A percentile compares a stretch with the other conserved stretches of the same genome.
These are phyloP conservation scores for Miltochrista miniata DNA, from an alignment of 2,888 invertebrate genomes.

Conservation along the genomic window DNA sequence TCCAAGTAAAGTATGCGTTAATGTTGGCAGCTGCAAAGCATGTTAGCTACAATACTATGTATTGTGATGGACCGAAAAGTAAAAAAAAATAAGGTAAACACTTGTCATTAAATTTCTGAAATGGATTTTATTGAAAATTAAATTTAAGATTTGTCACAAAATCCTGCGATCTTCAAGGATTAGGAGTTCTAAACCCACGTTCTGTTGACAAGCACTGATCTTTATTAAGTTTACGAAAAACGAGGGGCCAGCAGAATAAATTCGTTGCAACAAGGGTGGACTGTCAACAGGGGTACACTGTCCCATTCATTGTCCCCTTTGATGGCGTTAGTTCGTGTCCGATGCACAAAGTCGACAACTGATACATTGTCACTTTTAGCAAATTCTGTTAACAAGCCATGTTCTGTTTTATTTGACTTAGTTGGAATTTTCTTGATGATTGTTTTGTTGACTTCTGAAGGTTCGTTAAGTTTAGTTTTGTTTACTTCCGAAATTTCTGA, in stretches of 20 bases:
- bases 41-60: no score
- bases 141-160: conserved; percentile 65
- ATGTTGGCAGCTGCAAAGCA: no score
- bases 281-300: conserved; percentile 51
- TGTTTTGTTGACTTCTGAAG: conserved; percentile 31
- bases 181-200: conserved; percentile 53
- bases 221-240: conserved; percentile 65
- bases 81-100: conserved; percentile 2
- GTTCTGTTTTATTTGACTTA: conserved; percentile 12
- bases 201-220: conserved; percentile 59
- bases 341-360: conserved; percentile 58
- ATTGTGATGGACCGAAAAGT: no score
- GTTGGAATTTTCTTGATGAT: conserved; percentile 27
- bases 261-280: conserved; percentile 54
- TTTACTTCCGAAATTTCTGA: conserved; percentile 22
- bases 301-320: conserved; percentile 58
- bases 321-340: conserved; percentile 66
- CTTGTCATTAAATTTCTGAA: conserved; percentile 41
- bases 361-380: conserved; percentile 51
- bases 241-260: conserved; percentile 60
- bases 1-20: no score
- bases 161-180: conserved; percentile 45
- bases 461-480: conserved; percentile 24
- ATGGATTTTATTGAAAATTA: conserved; percentile 62
- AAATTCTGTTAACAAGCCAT: conserved; percentile 48